phyloP scores from a whole-genome alignment of 1,140 invertebrate species.

The Psilanteris sp. region DNA sequence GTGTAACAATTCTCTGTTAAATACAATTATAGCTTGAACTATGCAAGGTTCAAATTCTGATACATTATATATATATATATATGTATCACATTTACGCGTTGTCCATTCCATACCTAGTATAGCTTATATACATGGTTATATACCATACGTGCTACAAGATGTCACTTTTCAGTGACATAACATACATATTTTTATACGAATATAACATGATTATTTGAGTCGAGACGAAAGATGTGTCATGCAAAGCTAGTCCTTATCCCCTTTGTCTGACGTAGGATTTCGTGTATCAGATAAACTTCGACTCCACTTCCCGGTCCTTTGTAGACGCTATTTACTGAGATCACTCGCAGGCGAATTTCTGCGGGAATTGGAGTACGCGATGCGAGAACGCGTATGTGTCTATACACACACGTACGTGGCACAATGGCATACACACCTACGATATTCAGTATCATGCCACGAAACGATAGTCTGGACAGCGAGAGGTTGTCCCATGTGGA shows the following conservation, averaged over 20 bases:
- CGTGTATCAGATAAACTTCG: slow-evolving; percentile 23
- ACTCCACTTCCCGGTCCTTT: slow-evolving; percentile 17
- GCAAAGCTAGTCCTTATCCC: slow-evolving; percentile 12
- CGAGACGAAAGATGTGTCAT: slow-evolving; percentile 22
- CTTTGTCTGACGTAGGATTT: slow-evolving; percentile 12
- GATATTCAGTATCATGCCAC: slow-evolving; percentile 48
- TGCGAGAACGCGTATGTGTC: not conserved
- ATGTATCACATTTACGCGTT: no score
- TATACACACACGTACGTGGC: not conserved
- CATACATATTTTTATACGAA: no score
- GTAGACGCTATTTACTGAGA: slow-evolving; percentile 33
- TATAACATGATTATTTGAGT: slow-evolving; percentile 37
- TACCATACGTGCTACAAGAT: no score
- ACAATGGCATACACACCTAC: slow-evolving; percentile 20
- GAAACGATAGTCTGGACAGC: slow-evolving; percentile 59
- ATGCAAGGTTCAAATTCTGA: no score
- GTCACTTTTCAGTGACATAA: no score
- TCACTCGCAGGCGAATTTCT: slow-evolving; percentile 14
- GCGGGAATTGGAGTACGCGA: slow-evolving; percentile 6
- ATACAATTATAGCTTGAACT: no score
- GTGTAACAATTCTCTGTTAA: no score
- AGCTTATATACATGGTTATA: no score
- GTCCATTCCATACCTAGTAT: no score
- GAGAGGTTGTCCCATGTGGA: slow-evolving; percentile 64
- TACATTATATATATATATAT: no score